A percentile compares a stretch with the other conserved stretches of the same genome.
Evolutionary conservation across 1,140 invertebrate genomes (phyloP).

Genomic region (Pogonomyrmex californicus): DNA sequence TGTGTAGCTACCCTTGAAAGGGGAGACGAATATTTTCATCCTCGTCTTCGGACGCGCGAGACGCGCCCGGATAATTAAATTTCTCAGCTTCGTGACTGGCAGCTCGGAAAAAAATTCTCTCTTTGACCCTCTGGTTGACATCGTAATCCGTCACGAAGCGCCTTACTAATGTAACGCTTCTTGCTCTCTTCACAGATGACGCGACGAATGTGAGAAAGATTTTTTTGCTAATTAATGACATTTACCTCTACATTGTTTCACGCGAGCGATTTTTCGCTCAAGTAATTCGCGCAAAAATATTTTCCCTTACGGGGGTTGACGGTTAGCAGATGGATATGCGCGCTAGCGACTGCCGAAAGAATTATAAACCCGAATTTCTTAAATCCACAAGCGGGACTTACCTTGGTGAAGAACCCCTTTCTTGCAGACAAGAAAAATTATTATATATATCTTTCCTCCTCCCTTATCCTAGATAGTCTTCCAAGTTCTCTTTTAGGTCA

Average conservation of each 20-base stretch:
- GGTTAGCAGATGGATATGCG: not conserved
- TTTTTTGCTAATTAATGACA: constrained; percentile 42
- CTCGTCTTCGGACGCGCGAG: not conserved
- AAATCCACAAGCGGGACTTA: constrained; percentile 81
- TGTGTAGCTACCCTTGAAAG: constrained; percentile 7
- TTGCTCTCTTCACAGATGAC: not conserved
- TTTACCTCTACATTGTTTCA: constrained; percentile 6
- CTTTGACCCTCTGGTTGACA: constrained; percentile 44
- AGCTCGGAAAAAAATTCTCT: constrained; percentile 18
- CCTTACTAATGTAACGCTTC: not conserved
- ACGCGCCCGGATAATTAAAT: constrained; percentile 65
- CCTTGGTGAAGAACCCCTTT: constrained; percentile 70
- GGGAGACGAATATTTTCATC: constrained; percentile 48
- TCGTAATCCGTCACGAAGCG: constrained; percentile 28
- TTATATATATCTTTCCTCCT: constrained; percentile 56
- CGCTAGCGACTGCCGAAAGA: constrained; percentile 51
- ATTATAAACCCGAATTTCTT: constrained; percentile 80
- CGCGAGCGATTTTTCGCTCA: not conserved
- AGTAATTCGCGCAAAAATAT: not conserved
- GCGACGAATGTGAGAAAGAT: not conserved
- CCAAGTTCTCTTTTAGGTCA: constrained; percentile 50
- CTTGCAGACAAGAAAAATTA: constrained; percentile 64
- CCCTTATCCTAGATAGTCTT: constrained; percentile 6
- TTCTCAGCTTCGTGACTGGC: constrained; percentile 28
- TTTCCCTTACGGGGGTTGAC: not conserved